Evolutionary conservation across 2,888 invertebrate genomes (phyloP).

Genomic region (Mesorhabditis belari): DNA sequence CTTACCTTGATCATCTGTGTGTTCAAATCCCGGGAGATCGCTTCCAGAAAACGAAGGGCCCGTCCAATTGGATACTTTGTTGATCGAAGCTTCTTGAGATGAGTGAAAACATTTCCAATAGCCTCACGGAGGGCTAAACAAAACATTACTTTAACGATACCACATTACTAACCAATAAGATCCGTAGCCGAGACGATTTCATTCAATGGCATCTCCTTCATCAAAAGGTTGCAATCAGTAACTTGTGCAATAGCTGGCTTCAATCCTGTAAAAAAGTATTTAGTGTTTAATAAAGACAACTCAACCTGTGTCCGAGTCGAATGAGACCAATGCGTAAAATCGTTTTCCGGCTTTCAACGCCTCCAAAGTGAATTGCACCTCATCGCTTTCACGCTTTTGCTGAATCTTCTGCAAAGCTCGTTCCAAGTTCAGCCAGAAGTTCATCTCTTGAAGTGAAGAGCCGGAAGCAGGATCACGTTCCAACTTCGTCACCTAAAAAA

Average conservation of each 20-base stretch:
- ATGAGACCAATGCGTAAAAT: conserved; percentile 96
- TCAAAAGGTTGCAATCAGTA: conserved; percentile 93
- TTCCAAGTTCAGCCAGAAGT: conserved; percentile 97
- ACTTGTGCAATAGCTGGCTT: conserved; percentile 92
- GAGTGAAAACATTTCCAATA: conserved; percentile 85
- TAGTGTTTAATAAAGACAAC: neutral
- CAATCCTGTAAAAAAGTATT: conserved; percentile 61
- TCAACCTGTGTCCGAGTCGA: conserved; percentile 89
- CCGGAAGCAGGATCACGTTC: conserved; percentile 96
- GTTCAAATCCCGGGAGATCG: conserved; percentile 90
- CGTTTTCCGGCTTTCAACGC: conserved; percentile 95
- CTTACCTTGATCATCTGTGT: conserved; percentile 78
- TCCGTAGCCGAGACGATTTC: conserved; percentile 93
- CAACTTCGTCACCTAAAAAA: conserved; percentile 78
- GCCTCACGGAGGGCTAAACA: conserved; percentile 65
- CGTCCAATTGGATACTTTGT: conserved; percentile 95
- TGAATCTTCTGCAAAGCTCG: conserved; percentile 89
- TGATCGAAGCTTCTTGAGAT: conserved; percentile 80
- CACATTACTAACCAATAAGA: conserved; percentile 71
- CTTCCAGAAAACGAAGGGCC: conserved; percentile 86
- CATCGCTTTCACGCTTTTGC: conserved; percentile 75
- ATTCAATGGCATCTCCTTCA: conserved; percentile 97
- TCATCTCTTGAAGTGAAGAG: conserved; percentile 92
- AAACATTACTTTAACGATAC: neutral
- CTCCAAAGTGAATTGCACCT: conserved; percentile 71